Conservation (phyloP, 2,113 vertebrate species). For the Sinosuthora webbiana region DNA sequence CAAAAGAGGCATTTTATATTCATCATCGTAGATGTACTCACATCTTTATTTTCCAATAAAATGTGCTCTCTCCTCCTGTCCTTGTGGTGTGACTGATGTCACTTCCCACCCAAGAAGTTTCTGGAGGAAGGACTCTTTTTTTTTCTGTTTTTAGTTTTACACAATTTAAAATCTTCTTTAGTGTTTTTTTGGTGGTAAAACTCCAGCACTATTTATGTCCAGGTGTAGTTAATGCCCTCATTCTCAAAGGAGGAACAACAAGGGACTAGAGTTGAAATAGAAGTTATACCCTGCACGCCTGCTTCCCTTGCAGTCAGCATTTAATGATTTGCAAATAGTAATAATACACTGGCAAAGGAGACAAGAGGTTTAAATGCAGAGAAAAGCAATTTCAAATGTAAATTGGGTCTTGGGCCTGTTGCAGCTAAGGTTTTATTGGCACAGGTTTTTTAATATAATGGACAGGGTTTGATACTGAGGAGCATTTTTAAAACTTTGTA, state of each 20-base stretch:
- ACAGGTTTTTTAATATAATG: not conserved
- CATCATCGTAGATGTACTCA: slow-evolving; percentile 35
- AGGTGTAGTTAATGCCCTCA: not conserved
- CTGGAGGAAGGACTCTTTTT: not conserved
- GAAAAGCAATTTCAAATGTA: not conserved
- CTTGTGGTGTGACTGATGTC: slow-evolving; percentile 14
- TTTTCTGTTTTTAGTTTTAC: not conserved
- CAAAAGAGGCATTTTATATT: slow-evolving; percentile 56
- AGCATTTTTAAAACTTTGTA: not conserved
- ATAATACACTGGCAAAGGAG: not conserved
- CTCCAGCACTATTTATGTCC: not conserved
- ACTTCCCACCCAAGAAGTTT: slow-evolving; percentile 46
- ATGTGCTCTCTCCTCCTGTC: not conserved
- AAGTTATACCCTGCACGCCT: not conserved
- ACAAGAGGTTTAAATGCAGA: not conserved
- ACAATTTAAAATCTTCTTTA: not conserved
- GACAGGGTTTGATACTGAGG: not conserved
- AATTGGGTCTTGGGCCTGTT: not conserved
- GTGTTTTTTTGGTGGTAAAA: not conserved
- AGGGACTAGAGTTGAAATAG: not conserved
- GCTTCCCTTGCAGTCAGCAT: slow-evolving; percentile 20
- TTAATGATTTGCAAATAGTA: slow-evolving; percentile 21
- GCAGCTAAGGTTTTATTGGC: not conserved
- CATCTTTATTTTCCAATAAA: slow-evolving; percentile 63
- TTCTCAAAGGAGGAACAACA: slow-evolving; percentile 15